phyloP scores from a whole-genome alignment of 2,888 invertebrate species.

The Synanthedon tipuliformis region DNA sequence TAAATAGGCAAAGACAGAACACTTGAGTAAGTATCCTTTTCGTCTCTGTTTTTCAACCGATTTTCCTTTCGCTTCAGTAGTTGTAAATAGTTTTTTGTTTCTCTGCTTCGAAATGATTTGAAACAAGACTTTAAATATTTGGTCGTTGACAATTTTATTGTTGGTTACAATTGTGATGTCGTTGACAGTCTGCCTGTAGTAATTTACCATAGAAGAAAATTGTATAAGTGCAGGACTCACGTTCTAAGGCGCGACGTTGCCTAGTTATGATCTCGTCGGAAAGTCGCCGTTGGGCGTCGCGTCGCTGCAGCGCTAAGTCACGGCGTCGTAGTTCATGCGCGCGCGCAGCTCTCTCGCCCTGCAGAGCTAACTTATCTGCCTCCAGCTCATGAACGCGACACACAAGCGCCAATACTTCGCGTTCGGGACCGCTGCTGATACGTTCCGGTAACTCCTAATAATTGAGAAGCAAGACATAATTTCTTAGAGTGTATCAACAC shows the following conservation, averaged over 20 bases:
- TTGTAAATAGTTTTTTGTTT: no score
- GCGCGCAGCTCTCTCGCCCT: conserved; percentile 86
- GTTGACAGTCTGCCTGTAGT: background rate
- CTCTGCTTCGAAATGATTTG: no score
- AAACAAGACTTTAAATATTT: no score
- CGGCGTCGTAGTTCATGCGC: conserved; percentile 88
- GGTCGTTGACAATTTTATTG: no score
- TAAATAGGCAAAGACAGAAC: no score
- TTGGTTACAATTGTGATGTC: no score
- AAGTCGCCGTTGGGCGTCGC: conserved; percentile 85
- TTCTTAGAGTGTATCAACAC: no score
- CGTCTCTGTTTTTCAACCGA: no score
- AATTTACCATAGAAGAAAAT: no score
- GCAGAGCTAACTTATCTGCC: conserved; percentile 92
- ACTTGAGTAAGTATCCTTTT: no score
- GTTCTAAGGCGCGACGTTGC: conserved; percentile 87
- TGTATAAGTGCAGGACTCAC: conserved; percentile 40
- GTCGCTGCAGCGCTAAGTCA: conserved; percentile 84
- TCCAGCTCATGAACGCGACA: conserved; percentile 94
- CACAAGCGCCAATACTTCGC: conserved; percentile 87
- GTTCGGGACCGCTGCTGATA: conserved; percentile 88
- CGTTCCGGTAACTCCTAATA: conserved; percentile 83
- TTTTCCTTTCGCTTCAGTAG: no score
- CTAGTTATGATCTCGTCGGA: conserved; percentile 93
- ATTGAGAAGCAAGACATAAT: no score